These are phyloP conservation scores for Tachyglossus aculeatus DNA, from an alignment of 2,797 vertebrate genomes.

Conservation along the genomic window DNA sequence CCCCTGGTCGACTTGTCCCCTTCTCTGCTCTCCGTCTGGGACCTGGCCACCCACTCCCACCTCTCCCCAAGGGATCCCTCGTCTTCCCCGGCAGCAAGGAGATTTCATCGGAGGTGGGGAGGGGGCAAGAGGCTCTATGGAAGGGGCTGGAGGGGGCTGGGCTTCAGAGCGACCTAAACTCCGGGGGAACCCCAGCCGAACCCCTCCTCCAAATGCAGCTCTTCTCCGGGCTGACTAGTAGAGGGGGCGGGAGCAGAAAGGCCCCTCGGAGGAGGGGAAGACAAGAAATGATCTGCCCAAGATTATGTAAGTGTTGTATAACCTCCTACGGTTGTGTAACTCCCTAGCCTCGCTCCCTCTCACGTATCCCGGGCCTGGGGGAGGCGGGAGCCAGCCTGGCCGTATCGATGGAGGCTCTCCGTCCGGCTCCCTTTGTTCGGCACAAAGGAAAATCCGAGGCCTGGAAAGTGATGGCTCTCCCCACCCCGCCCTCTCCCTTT, in stretches of 20 bases:
- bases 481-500: neutral
- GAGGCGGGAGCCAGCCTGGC: too few species aligned
- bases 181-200: too few species aligned
- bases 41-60: too few species aligned
- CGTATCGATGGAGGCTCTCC: neutral
- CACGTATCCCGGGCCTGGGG: neutral
- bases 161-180: too few species aligned
- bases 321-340: neutral
- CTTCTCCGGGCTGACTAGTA: too few species aligned
- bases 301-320: neutral
- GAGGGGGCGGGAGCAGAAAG: neutral
- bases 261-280: neutral
- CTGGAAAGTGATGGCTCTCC: neutral
- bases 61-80: neutral
- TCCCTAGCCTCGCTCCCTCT: neutral
- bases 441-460: neutral
- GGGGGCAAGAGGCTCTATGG: neutral
- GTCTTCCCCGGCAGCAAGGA: neutral
- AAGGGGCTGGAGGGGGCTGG: neutral
- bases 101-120: neutral
- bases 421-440: conserved; percentile 6
- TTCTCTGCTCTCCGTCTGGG: too few species aligned
- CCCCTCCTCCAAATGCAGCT: too few species aligned
- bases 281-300: too few species aligned
- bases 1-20: too few species aligned